Conservation (phyloP, 2,113 vertebrate genomes). For the Zosterops lateralis region DNA sequence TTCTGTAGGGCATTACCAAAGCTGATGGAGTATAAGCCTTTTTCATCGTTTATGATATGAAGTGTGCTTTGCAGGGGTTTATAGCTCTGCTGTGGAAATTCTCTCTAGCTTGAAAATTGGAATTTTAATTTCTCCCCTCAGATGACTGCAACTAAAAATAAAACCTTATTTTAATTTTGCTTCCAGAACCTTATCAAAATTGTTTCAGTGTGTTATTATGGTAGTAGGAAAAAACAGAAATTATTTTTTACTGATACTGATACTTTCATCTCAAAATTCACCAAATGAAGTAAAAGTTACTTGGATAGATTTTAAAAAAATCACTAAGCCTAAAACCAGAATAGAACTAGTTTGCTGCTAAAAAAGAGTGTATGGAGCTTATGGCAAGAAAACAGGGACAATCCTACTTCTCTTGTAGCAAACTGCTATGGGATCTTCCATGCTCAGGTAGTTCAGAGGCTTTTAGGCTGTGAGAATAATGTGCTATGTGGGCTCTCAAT, state of each 20-base stretch:
- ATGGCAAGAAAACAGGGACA: not conserved
- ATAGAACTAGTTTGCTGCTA: not conserved
- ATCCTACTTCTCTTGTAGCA: not conserved
- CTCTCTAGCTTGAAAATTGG: not conserved
- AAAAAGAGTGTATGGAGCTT: not conserved
- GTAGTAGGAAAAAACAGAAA: not conserved
- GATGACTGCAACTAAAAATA: not conserved
- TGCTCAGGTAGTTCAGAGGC: not conserved
- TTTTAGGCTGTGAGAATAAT: not conserved
- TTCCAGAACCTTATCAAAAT: not conserved
- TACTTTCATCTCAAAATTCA: not conserved
- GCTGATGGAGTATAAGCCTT: not conserved
- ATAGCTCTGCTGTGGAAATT: not conserved
- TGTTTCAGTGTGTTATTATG: not conserved
- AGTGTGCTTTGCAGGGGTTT: not conserved
- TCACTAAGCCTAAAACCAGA: not conserved
- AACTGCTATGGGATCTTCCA: not conserved
- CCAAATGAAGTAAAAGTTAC: not conserved
- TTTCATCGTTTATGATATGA: not conserved
- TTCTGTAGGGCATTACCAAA: not conserved
- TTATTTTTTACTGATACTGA: not conserved
- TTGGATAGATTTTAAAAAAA: not conserved
- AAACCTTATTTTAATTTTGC: not conserved
- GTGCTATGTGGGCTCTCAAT: accelerated
- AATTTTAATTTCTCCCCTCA: not conserved